phyloP scores from a whole-genome alignment of 1,140 invertebrate species.

The Heliconius congener region DNA sequence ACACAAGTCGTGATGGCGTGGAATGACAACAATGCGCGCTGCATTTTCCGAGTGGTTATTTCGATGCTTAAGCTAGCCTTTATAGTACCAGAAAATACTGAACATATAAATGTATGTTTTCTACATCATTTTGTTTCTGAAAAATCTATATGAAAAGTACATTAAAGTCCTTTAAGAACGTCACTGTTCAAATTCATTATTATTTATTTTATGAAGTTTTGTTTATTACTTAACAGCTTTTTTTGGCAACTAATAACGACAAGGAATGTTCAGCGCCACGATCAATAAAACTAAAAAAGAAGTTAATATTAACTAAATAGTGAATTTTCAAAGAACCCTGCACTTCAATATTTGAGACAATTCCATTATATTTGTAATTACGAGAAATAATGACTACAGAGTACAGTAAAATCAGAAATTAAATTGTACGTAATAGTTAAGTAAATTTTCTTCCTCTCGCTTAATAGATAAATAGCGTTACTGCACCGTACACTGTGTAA shows the following conservation, averaged over 20 bases:
- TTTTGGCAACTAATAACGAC: too few species aligned
- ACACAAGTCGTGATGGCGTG: background rate
- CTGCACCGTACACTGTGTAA: background rate
- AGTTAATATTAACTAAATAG: too few species aligned
- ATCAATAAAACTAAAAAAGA: too few species aligned
- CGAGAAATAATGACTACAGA: background rate
- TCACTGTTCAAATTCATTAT: too few species aligned
- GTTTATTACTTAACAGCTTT: too few species aligned
- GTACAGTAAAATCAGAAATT: background rate
- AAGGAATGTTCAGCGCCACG: too few species aligned
- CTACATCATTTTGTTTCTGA: background rate
- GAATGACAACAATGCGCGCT: background rate
- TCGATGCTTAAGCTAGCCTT: background rate
- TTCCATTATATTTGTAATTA: background rate
- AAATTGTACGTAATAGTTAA: background rate
- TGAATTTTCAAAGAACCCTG: too few species aligned
- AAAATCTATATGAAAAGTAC: background rate
- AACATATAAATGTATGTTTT: background rate
- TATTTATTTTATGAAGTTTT: too few species aligned
- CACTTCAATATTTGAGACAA: too few species aligned
- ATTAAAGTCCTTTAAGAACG: too few species aligned
- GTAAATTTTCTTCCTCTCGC: background rate
- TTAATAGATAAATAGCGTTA: background rate
- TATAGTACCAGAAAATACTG: background rate
- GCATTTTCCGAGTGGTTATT: slow-evolving; percentile 1